These are phyloP conservation scores for Spermophilus dauricus DNA, from an alignment of 2,113 vertebrate species.

Conservation along the genomic window DNA sequence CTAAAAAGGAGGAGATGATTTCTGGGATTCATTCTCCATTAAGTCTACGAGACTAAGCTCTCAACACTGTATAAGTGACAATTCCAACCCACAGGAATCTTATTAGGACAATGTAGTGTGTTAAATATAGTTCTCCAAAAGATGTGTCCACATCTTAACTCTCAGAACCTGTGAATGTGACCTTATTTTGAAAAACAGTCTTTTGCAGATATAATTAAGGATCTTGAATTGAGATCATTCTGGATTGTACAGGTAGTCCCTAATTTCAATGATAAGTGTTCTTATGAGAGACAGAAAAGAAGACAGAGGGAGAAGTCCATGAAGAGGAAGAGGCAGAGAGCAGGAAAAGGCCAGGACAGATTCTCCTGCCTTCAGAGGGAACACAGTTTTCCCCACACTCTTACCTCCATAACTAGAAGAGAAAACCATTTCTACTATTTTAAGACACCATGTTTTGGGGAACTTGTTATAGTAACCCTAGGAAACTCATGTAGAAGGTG, in stretches of 20 bases:
- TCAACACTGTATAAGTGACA: background rate
- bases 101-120: background rate
- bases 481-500: background rate
- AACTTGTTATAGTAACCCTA: background rate
- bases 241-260: background rate
- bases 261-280: background rate
- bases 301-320: background rate
- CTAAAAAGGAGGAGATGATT: background rate
- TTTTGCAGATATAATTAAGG: background rate
- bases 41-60: background rate
- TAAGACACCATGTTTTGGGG: background rate
- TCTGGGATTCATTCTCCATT: background rate
- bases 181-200: background rate
- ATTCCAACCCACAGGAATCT: background rate
- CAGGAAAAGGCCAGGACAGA: background rate
- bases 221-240: background rate
- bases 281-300: background rate
- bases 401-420: background rate
- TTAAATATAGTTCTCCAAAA: background rate
- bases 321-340: background rate
- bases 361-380: background rate
- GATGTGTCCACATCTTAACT: background rate
- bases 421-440: background rate
- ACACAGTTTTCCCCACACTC: background rate
- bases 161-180: background rate